phyloP scores from a whole-genome alignment of 2,888 invertebrate species.

The Tachina fera region DNA sequence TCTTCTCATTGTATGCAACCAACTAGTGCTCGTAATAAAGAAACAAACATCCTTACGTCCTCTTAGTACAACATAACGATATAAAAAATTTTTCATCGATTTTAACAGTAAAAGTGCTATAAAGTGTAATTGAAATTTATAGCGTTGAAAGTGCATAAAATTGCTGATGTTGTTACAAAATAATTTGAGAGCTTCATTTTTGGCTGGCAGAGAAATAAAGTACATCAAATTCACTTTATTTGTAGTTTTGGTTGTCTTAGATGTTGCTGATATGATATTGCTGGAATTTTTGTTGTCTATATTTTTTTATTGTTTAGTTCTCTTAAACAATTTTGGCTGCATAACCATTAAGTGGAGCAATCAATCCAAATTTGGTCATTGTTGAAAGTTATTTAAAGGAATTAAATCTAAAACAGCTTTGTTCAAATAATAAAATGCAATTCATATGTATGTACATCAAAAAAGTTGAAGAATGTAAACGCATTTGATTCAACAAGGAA shows the following conservation, averaged over 20 bases:
- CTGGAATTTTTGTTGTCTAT: conserved; percentile 44
- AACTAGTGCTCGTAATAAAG: conserved; percentile 2
- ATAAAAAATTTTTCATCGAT: conserved; percentile 61
- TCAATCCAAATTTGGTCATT: conserved; percentile 79
- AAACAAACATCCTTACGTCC: conserved; percentile 3
- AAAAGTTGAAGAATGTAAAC: no score
- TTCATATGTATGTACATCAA: no score
- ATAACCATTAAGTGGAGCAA: conserved; percentile 77
- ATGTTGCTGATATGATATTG: conserved; percentile 65
- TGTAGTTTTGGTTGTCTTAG: conserved; percentile 39
- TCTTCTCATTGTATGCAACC: conserved; percentile 36
- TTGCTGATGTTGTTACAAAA: conserved; percentile 73
- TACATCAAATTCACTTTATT: conserved; percentile 62
- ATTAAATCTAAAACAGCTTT: conserved; percentile 19
- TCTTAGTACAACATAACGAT: conserved; percentile 8
- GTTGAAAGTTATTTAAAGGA: conserved; percentile 23
- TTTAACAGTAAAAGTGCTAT: conserved; percentile 77
- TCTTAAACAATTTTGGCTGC: conserved; percentile 56
- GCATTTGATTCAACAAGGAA: no score
- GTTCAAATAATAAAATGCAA: not conserved
- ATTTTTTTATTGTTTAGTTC: conserved; percentile 35
- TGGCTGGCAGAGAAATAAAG: conserved; percentile 21
- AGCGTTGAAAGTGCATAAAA: conserved; percentile 76
- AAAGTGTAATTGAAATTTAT: conserved; percentile 81
- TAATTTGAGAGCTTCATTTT: conserved; percentile 66